A percentile compares a stretch with the other conserved stretches of the same genome.
Evolutionary conservation across 2,113 vertebrate genomes (phyloP).

Genomic region (Ceyx cyanopectus): DNA sequence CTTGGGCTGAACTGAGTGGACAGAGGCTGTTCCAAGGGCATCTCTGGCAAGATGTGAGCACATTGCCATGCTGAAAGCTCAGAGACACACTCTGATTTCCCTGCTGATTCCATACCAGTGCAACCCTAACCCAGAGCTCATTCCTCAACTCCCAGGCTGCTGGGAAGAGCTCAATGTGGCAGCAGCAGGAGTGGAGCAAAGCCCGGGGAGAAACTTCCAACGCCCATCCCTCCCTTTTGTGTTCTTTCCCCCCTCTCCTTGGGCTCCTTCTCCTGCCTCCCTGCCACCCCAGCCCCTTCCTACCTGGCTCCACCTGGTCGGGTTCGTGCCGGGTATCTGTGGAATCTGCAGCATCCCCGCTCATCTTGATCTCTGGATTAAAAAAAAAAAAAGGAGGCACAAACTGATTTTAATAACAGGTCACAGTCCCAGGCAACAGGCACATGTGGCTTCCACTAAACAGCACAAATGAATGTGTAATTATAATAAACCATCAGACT

Average conservation of each 20-base stretch:
- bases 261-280: background rate
- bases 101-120: background rate
- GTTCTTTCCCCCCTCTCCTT: background rate
- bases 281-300: conserved; percentile 23
- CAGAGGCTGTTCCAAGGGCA: background rate
- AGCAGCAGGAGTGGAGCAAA: background rate
- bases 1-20: background rate
- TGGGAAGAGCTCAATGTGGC: background rate
- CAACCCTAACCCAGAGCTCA: background rate
- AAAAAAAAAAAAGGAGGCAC: conserved; percentile 75
- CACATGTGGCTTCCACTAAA: conserved; percentile 81
- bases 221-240: background rate
- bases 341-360: conserved; percentile 87
- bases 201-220: background rate
- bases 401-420: conserved; percentile 90
- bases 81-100: background rate
- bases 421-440: conserved; percentile 81
- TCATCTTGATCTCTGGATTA: conserved; percentile 93
- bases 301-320: conserved; percentile 86
- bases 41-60: fast-evolving
- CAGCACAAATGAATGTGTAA: conserved; percentile 89
- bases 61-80: background rate
- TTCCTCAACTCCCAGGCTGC: conserved; percentile 4
- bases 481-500: conserved; percentile 88
- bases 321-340: conserved; percentile 78